Conservation (phyloP, 1,140 invertebrate genomes). For the Tachypleus tridentatus region DNA sequence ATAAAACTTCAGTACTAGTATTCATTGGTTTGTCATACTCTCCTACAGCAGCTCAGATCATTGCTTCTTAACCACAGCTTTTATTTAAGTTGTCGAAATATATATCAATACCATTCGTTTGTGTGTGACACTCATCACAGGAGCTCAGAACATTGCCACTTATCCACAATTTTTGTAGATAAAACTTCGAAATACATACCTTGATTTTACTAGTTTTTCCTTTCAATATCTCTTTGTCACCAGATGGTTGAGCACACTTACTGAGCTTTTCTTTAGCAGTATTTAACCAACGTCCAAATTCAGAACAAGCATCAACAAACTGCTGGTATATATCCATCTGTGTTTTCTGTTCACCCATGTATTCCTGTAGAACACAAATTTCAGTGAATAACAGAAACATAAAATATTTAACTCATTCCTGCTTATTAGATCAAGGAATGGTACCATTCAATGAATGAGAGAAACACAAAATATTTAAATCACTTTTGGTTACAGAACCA, state of each 20-base stretch:
- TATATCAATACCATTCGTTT: too few relatives aligned
- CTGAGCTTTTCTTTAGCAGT: constrained; percentile 76
- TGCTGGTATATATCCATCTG: constrained; percentile 71
- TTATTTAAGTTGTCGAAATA: too few relatives aligned
- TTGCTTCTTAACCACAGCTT: too few relatives aligned
- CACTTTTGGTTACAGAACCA: too few relatives aligned
- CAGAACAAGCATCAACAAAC: constrained; percentile 68
- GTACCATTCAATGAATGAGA: too few relatives aligned
- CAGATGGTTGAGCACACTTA: constrained; percentile 53
- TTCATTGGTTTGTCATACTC: too few relatives aligned
- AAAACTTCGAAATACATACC: constrained; percentile 10
- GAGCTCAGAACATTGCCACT: constrained; percentile 33
- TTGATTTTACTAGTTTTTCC: constrained; percentile 20
- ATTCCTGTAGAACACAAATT: constrained; percentile 38
- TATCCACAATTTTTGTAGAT: constrained; percentile 1
- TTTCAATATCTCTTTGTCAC: constrained; percentile 10
- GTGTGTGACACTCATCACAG: constrained; percentile 4
- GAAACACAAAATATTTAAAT: too few relatives aligned
- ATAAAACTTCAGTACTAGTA: too few relatives aligned
- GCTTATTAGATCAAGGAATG: too few relatives aligned
- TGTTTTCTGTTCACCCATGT: constrained; percentile 39
- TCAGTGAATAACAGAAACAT: constrained; percentile 4
- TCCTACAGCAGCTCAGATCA: too few relatives aligned
- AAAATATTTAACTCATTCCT: neutral
- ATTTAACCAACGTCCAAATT: constrained; percentile 83